Evolutionary conservation across 2,888 invertebrate species (phyloP), one percentile per base, ranked within the genome.

Genomic region (Torymus tubicola): DNA sequence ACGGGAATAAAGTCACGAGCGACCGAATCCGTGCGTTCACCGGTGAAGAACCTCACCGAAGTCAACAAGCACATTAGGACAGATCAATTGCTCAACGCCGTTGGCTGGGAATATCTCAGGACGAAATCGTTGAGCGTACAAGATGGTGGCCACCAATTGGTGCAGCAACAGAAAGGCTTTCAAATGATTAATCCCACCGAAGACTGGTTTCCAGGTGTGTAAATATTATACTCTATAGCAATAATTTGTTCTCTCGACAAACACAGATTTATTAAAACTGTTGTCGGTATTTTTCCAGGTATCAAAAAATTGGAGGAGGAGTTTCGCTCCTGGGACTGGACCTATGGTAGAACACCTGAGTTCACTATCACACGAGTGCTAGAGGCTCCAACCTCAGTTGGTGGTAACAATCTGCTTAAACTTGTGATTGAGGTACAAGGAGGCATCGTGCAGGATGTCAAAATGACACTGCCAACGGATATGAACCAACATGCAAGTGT

Each of bases 151-250:
- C 93, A 94, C 85, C 92, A 93, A 78, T 93, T 94, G 84, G 94
- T 95, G 84, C 93, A 94, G 87, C 93, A 94, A 87, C 96, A 97
- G 90, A 93, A 95, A 85, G 97, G 97, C 67, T 97, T 97, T 90
- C 96, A 97, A 88, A 93, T 94, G 89, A 92, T 97, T 71, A 96
- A 97, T 91, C 97, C 97, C 1, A 96, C 95, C 0, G 95, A 97
- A 85, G 94, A 95, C 84, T 96, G 96, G 96, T 97, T 96, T 90
- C 96, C 96, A 89, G 96, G 95, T 94, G 89, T 80, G 57, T n/a
- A 57, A 76, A 53, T 24, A 71, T 60, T 21, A 69, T 24, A 61
- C 63, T 24, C n/a, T n/a, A n/a, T n/a, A n/a, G n/a, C n/a, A 3
- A 2, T 31, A 31, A 31, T 8, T 3, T 5, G 31, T 8, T 31